Percentiles rank a stretch among this genome's conserved stretches.
phyloP scores from a whole-genome alignment of 2,888 invertebrate genomes.

The Crioceris asparagi region DNA sequence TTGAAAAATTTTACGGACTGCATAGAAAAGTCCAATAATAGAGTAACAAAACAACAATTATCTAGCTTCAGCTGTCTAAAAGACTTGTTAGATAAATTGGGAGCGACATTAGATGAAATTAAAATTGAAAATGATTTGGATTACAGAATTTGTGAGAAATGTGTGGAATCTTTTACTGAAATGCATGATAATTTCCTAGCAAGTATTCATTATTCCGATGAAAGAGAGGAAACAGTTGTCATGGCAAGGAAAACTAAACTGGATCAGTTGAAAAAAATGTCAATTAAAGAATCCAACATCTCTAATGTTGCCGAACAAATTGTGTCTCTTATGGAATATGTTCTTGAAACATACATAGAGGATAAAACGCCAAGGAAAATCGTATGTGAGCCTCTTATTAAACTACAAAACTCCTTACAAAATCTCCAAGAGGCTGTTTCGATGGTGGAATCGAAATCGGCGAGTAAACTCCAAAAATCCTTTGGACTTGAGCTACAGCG shows the following conservation, averaged over 20 bases:
- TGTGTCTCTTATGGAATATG: conserved; percentile 4
- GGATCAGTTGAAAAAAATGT: conserved; percentile 4
- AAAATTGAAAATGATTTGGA: conserved; percentile 10
- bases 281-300: conserved; percentile 8
- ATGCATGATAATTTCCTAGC: conserved; percentile 2
- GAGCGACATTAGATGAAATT: conserved; percentile 8
- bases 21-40: conserved; percentile 13
- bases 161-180: conserved; percentile 9
- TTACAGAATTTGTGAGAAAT: conserved; percentile 8
- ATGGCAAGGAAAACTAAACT: conserved; percentile 2
- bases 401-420: conserved; percentile 28
- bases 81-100: conserved; percentile 5
- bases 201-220: background rate
- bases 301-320: conserved; percentile 15
- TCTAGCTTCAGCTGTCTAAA: conserved; percentile 3
- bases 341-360: conserved; percentile 1
- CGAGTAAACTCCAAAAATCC: conserved; percentile 24
- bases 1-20: conserved; percentile 11
- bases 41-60: conserved; percentile 4
- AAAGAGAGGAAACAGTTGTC: background rate
- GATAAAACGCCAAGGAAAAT: conserved; percentile 15
- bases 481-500: conserved; percentile 29
- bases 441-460: conserved; percentile 15
- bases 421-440: conserved; percentile 29
- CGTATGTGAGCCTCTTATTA: conserved; percentile 21